These are phyloP conservation scores for Neosilurus hyrtlii DNA, from an alignment of 2,797 vertebrate species.

Conservation along the genomic window DNA sequence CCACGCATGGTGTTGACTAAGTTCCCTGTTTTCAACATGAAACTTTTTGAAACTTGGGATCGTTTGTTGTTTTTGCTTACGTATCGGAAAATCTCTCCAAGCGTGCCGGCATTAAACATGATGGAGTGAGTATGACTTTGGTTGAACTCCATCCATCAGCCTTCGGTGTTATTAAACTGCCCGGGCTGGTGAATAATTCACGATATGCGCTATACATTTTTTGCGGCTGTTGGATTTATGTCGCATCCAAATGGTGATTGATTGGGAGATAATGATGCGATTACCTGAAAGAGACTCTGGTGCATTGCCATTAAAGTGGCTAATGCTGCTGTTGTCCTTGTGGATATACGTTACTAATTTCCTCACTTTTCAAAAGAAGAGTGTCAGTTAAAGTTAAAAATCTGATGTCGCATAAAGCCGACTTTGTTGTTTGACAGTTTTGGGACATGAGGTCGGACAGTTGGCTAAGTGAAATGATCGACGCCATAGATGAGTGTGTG, in stretches of 20 bases:
- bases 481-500: slow-evolving; percentile 18
- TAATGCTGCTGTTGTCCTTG: slow-evolving; percentile 64
- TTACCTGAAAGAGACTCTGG: slow-evolving; percentile 59
- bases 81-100: slow-evolving; percentile 40
- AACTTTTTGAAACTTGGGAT: slow-evolving; percentile 20
- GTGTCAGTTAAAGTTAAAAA: slow-evolving; percentile 25
- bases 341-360: slow-evolving; percentile 55
- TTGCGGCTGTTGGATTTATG: slow-evolving; percentile 52
- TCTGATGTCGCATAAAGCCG: background rate
- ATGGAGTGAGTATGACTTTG: slow-evolving; percentile 55
- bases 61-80: slow-evolving; percentile 33
- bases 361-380: slow-evolving; percentile 44
- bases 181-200: slow-evolving; percentile 55
- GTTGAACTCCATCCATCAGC: slow-evolving; percentile 56
- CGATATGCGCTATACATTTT: slow-evolving; percentile 46
- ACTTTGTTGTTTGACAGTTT: slow-evolving; percentile 6
- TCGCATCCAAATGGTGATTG: slow-evolving; percentile 56
- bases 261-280: slow-evolving; percentile 64
- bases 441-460: slow-evolving; percentile 21
- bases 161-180: slow-evolving; percentile 51
- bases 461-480: slow-evolving; percentile 34
- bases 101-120: slow-evolving; percentile 64
- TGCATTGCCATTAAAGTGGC: slow-evolving; percentile 58
- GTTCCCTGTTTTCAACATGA: slow-evolving; percentile 4
- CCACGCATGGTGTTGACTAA: background rate